These are phyloP conservation scores for Lypha dubia DNA, from an alignment of 2,888 invertebrate genomes.

Conservation along the genomic window DNA sequence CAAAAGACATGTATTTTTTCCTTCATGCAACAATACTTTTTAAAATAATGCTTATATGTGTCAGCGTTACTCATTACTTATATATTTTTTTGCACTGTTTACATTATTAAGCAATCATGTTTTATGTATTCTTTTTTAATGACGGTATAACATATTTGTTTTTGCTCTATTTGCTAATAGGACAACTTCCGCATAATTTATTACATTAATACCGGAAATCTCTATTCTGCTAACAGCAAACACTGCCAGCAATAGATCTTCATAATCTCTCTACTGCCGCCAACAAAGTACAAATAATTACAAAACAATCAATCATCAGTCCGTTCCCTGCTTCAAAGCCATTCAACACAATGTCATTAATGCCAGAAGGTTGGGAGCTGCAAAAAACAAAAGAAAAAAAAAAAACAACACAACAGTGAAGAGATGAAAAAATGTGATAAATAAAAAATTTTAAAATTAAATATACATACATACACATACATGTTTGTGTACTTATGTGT, in stretches of 20 bases:
- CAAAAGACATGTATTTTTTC: too few species aligned
- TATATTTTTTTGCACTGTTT: neutral
- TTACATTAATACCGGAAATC: constrained; percentile 54
- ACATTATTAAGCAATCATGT: constrained; percentile 39
- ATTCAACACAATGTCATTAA: constrained; percentile 29
- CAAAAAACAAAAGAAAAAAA: constrained; percentile 8
- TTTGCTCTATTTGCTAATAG: constrained; percentile 26
- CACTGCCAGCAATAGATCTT: constrained; percentile 44
- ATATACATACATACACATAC: neutral
- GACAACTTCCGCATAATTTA: constrained; percentile 65
- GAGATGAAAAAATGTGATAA: constrained; percentile 7
- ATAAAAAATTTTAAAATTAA: neutral
- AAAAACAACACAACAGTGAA: neutral
- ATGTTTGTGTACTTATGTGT: too few species aligned
- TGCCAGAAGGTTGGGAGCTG: constrained; percentile 28
- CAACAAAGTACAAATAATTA: constrained; percentile 26
- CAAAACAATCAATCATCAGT: constrained; percentile 62
- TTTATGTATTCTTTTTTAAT: constrained; percentile 1
- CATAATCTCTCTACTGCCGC: constrained; percentile 10
- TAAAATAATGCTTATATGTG: neutral
- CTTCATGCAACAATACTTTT: neutral
- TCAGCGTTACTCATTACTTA: neutral
- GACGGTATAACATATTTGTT: constrained; percentile 16
- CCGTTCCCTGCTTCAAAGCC: neutral
- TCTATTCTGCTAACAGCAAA: constrained; percentile 43